Percentiles rank a stretch among this genome's conserved stretches.
Conservation (phyloP, 2,888 invertebrate genomes). For the Athetis lepigone region DNA sequence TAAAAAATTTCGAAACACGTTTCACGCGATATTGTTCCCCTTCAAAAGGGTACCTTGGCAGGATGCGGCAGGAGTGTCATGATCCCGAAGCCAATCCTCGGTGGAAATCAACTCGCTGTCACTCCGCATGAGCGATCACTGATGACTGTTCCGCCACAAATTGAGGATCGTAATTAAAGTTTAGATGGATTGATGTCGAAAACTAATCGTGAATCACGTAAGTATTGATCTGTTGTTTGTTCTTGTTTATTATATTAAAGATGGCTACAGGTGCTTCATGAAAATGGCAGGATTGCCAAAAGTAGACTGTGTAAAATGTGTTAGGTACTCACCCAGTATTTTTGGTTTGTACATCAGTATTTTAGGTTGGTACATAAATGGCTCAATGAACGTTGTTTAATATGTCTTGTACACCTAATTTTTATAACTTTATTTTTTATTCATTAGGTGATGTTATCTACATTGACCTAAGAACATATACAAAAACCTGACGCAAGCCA, state of each 20-base stretch:
- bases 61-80: constrained; percentile 47
- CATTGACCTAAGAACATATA: not conserved
- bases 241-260: not conserved
- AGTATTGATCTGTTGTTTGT: constrained; percentile 19
- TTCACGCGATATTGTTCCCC: constrained; percentile 55
- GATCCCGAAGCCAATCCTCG: constrained; percentile 57
- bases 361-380: not conserved
- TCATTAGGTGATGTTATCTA: not conserved
- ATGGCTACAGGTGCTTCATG: not conserved
- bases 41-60: constrained; percentile 29
- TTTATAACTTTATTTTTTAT: not conserved
- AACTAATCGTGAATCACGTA: constrained; percentile 54
- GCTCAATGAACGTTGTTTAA: too few species aligned
- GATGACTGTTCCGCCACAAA: constrained; percentile 52
- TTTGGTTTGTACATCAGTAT: not conserved
- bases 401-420: too few species aligned
- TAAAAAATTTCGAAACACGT: constrained; percentile 48
- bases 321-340: not conserved
- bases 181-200: constrained; percentile 60
- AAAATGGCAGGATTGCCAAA: not conserved
- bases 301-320: not conserved
- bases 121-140: constrained; percentile 62
- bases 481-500: too few species aligned
- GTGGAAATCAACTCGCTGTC: constrained; percentile 66
- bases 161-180: constrained; percentile 63